Evolutionary conservation across 1,140 invertebrate species (phyloP).

Genomic region (Cydia amplana): DNA sequence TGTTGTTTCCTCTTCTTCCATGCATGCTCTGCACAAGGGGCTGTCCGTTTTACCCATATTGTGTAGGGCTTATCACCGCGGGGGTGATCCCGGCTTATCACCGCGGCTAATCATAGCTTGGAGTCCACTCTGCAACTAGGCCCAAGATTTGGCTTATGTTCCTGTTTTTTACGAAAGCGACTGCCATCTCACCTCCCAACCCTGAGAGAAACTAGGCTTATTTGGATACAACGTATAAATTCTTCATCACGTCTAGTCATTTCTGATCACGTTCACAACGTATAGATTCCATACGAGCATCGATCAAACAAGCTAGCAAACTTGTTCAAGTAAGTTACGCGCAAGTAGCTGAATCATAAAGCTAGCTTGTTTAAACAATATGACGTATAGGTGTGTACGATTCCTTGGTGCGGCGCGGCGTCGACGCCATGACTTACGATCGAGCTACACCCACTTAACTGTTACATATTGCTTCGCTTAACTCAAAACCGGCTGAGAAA

Average conservation of each 20-base stretch:
- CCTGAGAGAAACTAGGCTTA: too few species aligned
- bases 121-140: too few species aligned
- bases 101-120: too few species aligned
- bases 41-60: too few species aligned
- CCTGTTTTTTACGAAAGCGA: too few species aligned
- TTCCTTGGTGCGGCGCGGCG: conserved; percentile 40
- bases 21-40: too few species aligned
- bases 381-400: conserved; percentile 47
- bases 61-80: too few species aligned
- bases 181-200: too few species aligned
- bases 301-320: conserved; percentile 25
- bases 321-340: conserved; percentile 32
- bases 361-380: conserved; percentile 48
- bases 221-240: neutral
- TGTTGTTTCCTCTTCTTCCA: too few species aligned
- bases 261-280: neutral
- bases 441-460: conserved; percentile 54
- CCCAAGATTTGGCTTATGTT: too few species aligned
- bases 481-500: conserved; percentile 50
- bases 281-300: conserved; percentile 8
- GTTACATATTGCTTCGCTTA: conserved; percentile 59
- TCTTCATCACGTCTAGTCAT: neutral
- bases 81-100: too few species aligned
- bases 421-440: conserved; percentile 58
- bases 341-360: conserved; percentile 28